A percentile compares a stretch with the other conserved stretches of the same genome.
Evolutionary conservation across 2,113 vertebrate species (phyloP).

Genomic region (Sander lucioperca): DNA sequence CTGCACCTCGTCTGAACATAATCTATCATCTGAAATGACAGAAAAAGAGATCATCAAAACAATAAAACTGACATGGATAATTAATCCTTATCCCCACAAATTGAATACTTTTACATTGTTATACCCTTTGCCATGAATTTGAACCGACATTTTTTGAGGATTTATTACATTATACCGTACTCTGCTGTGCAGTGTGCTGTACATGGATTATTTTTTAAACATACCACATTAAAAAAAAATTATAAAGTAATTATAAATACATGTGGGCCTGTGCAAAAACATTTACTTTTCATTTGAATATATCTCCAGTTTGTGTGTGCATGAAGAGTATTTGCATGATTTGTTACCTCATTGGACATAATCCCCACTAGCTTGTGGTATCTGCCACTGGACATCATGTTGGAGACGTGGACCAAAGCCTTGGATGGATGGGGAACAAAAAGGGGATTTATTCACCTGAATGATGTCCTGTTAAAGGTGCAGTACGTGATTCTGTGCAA

Average conservation of each 20-base stretch:
- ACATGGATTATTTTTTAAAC: neutral
- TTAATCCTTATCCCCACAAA: neutral
- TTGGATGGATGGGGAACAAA: slow-evolving; percentile 21
- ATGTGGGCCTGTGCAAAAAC: neutral
- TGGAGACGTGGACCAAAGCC: slow-evolving; percentile 75
- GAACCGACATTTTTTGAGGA: neutral
- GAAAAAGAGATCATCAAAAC: accelerated
- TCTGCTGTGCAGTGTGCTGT: neutral
- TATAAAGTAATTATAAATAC: too few species aligned
- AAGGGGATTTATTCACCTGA: slow-evolving; percentile 2
- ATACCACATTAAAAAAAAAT: neutral
- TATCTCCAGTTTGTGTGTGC: neutral
- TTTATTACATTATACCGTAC: neutral
- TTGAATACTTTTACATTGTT: neutral
- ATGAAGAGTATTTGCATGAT: neutral
- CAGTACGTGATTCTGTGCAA: too few species aligned
- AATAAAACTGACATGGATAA: neutral
- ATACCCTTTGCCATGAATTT: neutral
- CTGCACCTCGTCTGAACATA: slow-evolving; percentile 58
- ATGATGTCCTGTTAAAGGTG: too few species aligned
- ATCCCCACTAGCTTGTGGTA: slow-evolving; percentile 64
- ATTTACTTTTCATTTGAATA: neutral
- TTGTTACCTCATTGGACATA: slow-evolving; percentile 70
- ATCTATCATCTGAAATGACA: slow-evolving; percentile 62
- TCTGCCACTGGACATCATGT: slow-evolving; percentile 63